Percentiles rank a stretch among this genome's conserved stretches.
These are phyloP conservation scores for Magallana angulata DNA, from an alignment of 1,140 invertebrate genomes.

Conservation along the genomic window DNA sequence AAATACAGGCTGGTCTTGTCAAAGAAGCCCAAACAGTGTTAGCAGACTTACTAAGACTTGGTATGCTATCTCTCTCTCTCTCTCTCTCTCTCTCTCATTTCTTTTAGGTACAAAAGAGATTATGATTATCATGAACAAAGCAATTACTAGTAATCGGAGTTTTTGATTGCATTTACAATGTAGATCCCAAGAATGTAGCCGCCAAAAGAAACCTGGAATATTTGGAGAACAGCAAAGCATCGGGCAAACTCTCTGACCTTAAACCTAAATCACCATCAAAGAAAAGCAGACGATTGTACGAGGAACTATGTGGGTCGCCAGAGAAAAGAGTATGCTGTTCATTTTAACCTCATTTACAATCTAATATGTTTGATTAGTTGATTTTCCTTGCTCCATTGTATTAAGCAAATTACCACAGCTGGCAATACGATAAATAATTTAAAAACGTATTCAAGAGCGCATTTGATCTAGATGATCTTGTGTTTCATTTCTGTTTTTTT, in stretches of 20 bases:
- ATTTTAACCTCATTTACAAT: no score
- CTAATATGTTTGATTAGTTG: background rate
- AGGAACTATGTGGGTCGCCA: background rate
- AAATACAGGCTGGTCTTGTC: constrained; percentile 7
- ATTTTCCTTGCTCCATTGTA: background rate
- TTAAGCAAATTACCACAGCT: background rate
- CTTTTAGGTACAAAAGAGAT: no score
- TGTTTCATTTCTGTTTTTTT: background rate
- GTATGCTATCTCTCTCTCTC: background rate
- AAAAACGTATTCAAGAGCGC: no score
- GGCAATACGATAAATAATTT: no score
- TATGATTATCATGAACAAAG: background rate
- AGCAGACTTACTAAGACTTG: background rate
- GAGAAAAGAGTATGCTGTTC: background rate
- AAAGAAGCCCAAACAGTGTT: constrained; percentile 5
- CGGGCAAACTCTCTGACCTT: background rate
- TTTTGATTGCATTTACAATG: background rate
- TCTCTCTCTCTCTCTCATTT: no score
- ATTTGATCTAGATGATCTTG: background rate
- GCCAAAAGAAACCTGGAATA: constrained; percentile 33
- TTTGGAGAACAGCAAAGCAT: background rate
- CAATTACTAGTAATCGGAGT: background rate
- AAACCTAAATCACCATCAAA: background rate
- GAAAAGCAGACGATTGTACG: constrained; percentile 3
- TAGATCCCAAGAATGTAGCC: constrained; percentile 1